phyloP scores from a whole-genome alignment of 2,797 vertebrate species.

The Aplochiton taeniatus region DNA sequence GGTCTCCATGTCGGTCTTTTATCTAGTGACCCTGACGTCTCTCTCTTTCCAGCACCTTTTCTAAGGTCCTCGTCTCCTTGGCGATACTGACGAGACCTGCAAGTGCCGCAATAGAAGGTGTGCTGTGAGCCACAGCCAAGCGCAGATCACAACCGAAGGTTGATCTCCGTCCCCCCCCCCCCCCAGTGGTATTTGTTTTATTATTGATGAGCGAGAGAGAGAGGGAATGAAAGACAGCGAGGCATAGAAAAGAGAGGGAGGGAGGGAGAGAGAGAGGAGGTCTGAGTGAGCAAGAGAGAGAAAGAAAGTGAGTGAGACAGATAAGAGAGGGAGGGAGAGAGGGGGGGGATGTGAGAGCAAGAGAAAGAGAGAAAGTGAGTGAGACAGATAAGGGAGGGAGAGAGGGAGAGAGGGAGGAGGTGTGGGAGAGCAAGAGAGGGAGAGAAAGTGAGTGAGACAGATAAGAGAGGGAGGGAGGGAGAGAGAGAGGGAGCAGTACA shows the following conservation, averaged over 20 bases:
- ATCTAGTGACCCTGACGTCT: too few relatives aligned
- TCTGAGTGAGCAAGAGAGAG: too few relatives aligned
- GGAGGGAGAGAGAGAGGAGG: background rate
- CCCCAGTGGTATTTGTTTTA: conserved; percentile 63
- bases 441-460: conserved; percentile 54
- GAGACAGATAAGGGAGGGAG: conserved; percentile 5
- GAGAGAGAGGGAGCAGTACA: background rate
- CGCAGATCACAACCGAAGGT: conserved; percentile 43
- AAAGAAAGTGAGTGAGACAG: conserved; percentile 54
- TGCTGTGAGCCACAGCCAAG: conserved; percentile 7
- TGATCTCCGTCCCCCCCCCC: conserved; percentile 50
- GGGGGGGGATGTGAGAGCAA: conserved; percentile 39
- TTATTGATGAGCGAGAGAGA: conserved; percentile 67
- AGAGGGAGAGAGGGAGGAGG: conserved; percentile 2
- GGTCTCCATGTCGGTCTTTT: too few relatives aligned
- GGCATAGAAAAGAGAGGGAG: conserved; percentile 5
- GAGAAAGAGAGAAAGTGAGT: conserved; percentile 33
- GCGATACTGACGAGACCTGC: too few relatives aligned
- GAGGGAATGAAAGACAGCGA: conserved; percentile 33
- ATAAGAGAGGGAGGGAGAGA: too few relatives aligned
- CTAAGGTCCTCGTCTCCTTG: background rate
- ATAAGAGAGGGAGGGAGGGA: too few relatives aligned
- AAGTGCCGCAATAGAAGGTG: too few relatives aligned
- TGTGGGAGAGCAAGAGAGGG: too few relatives aligned
- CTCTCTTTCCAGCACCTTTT: background rate